These are phyloP conservation scores for Lates japonicus DNA, from an alignment of 2,797 vertebrate genomes.

Conservation along the genomic window DNA sequence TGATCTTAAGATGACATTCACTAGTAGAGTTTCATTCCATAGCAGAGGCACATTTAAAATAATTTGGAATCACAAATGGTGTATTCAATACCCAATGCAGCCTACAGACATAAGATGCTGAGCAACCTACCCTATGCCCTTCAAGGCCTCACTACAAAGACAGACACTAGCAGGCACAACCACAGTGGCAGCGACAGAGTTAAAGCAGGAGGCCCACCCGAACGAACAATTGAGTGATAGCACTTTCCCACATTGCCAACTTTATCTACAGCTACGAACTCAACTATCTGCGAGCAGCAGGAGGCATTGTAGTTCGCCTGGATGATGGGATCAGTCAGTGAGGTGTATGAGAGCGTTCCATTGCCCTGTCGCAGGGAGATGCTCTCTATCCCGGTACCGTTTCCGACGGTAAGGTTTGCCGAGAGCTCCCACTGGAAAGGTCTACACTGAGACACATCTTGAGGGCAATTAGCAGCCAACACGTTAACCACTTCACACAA, in stretches of 20 bases:
- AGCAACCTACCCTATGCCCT: not conserved
- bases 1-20: not conserved
- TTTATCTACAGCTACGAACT: slow-evolving; percentile 79
- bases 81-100: not conserved
- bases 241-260: slow-evolving; percentile 83
- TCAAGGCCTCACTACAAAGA: slow-evolving; percentile 37
- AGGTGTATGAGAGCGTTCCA: slow-evolving; percentile 62
- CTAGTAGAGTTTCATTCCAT: not conserved
- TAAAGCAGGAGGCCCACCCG: slow-evolving; percentile 44
- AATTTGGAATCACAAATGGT: not conserved
- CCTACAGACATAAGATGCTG: not conserved
- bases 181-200: slow-evolving; percentile 68
- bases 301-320: slow-evolving; percentile 74
- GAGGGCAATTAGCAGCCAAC: slow-evolving; percentile 58
- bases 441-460: slow-evolving; percentile 66
- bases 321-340: slow-evolving; percentile 9
- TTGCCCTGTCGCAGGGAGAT: slow-evolving; percentile 66
- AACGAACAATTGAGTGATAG: slow-evolving; percentile 69
- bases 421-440: slow-evolving; percentile 71
- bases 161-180: slow-evolving; percentile 68
- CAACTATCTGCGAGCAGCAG: slow-evolving; percentile 81
- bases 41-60: not conserved
- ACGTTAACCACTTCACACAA: slow-evolving; percentile 64
- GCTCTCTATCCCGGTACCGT: slow-evolving; percentile 76
- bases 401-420: slow-evolving; percentile 79